Percentiles rank a stretch among this genome's conserved stretches.
These are phyloP conservation scores for Hyperopisus bebe DNA, from an alignment of 2,113 vertebrate genomes.

Conservation along the genomic window DNA sequence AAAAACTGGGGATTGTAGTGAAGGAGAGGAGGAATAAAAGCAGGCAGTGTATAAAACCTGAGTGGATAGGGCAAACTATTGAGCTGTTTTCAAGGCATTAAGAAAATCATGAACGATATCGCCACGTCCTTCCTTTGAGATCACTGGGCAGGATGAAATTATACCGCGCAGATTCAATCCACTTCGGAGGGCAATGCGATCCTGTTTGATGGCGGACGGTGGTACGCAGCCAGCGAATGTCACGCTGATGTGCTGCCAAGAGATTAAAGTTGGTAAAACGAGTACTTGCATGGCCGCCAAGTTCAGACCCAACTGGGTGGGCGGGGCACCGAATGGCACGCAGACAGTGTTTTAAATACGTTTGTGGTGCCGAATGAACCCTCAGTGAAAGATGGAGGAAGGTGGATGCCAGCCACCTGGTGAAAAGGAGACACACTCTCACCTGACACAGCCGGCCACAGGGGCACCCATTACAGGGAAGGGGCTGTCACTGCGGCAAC, in stretches of 20 bases:
- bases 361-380: neutral
- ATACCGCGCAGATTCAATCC: neutral
- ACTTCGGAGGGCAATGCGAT: neutral
- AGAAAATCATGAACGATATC: neutral
- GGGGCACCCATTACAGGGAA: no score
- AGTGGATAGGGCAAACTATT: neutral
- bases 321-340: neutral
- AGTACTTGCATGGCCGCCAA: neutral
- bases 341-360: neutral
- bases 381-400: neutral
- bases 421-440: neutral
- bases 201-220: neutral
- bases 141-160: neutral
- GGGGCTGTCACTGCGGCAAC: neutral
- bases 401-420: neutral
- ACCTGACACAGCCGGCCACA: neutral
- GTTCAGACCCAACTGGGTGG: neutral
- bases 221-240: constrained; percentile 27
- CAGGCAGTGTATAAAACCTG: neutral
- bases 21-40: neutral
- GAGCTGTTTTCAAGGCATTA: neutral
- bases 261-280: constrained; percentile 14
- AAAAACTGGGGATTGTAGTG: neutral
- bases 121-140: neutral
- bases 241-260: constrained; percentile 12